phyloP scores from a whole-genome alignment of 2,113 vertebrate species.

The Myotis lucifugus region DNA sequence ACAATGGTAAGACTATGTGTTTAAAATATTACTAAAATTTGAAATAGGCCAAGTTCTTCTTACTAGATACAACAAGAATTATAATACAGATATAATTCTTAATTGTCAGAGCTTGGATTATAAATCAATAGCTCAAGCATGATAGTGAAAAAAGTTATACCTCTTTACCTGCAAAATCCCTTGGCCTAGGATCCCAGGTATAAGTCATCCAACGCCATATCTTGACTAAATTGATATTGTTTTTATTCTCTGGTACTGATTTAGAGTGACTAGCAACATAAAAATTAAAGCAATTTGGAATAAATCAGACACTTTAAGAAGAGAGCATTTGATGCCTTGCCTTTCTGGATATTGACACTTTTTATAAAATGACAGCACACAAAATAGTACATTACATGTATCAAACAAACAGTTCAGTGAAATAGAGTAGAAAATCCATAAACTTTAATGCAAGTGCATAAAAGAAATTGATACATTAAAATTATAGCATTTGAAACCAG shows the following conservation, averaged over 20 bases:
- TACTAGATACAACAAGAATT: neutral
- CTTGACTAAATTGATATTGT: neutral
- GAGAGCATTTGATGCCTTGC: neutral
- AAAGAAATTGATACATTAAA: constrained; percentile 19
- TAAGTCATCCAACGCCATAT: neutral
- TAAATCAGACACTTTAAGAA: neutral
- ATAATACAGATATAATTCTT: neutral
- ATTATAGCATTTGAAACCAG: neutral
- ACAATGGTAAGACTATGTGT: neutral
- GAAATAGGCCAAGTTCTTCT: constrained; percentile 1
- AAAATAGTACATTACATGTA: neutral
- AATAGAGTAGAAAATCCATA: neutral
- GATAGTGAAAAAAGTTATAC: constrained; percentile 14
- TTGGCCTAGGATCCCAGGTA: neutral
- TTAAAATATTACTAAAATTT: constrained; percentile 23
- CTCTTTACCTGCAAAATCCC: neutral
- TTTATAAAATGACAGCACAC: constrained; percentile 4
- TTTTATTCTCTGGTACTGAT: neutral
- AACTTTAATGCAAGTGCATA: constrained; percentile 17
- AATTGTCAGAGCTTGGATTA: neutral
- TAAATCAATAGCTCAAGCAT: neutral
- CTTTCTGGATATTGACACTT: constrained; percentile 7
- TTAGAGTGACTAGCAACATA: neutral
- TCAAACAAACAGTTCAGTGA: constrained; percentile 18
- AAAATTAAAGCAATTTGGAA: neutral